phyloP scores from a whole-genome alignment of 2,888 invertebrate species.

The Drosophila pseudotalamancana region DNA sequence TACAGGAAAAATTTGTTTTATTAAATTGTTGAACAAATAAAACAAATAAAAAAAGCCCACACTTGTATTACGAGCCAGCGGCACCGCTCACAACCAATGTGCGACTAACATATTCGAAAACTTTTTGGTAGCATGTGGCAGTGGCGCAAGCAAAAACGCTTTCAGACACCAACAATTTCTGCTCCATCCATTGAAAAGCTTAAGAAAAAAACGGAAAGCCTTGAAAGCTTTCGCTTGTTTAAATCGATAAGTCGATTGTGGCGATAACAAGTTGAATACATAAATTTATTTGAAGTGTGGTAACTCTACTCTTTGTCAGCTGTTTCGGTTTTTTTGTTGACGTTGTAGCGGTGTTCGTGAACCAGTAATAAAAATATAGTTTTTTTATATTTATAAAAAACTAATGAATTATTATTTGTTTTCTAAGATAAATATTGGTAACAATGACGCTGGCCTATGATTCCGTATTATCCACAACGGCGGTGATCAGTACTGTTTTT shows the following conservation, averaged over 20 bases:
- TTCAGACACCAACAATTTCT: constrained; percentile 13
- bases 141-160: constrained; percentile 26
- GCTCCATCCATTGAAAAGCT: constrained; percentile 8
- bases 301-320: constrained; percentile 53
- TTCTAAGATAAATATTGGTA: constrained; percentile 9
- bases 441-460: constrained; percentile 64
- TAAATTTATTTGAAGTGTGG: background rate
- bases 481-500: constrained; percentile 91
- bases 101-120: constrained; percentile 23
- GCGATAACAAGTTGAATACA: constrained; percentile 3
- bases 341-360: constrained; percentile 59
- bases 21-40: constrained; percentile 19
- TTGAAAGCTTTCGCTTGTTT: background rate
- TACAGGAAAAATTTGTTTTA: constrained; percentile 28
- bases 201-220: constrained; percentile 2
- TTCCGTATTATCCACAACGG: constrained; percentile 84
- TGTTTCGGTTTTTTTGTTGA: constrained; percentile 72
- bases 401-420: constrained; percentile 5
- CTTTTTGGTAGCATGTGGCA: constrained; percentile 41
- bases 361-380: constrained; percentile 24
- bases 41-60: background rate
- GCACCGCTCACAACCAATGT: constrained; percentile 22
- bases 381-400: constrained; percentile 10
- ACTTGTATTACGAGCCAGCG: background rate
- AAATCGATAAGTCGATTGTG: constrained; percentile 25